Percentiles rank a stretch among this genome's conserved stretches.
phyloP scores from a whole-genome alignment of 2,888 invertebrate genomes.

The Pardosa pseudoannulata region DNA sequence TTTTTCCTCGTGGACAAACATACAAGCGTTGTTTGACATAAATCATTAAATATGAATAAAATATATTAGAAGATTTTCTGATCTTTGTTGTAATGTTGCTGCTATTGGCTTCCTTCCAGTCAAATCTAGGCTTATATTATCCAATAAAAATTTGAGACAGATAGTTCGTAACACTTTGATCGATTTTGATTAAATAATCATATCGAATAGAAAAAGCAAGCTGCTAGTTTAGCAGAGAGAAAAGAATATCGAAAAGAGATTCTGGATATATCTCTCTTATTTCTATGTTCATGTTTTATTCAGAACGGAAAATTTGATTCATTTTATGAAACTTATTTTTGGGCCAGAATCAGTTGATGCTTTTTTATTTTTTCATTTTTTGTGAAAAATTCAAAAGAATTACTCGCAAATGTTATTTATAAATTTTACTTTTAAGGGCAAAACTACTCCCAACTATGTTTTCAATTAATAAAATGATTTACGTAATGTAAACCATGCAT shows the following conservation, averaged over 20 bases:
- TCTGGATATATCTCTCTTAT: too few relatives aligned
- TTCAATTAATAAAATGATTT: too few relatives aligned
- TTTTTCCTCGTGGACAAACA: background rate
- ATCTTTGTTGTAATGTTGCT: background rate
- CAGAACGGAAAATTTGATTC: background rate
- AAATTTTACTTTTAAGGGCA: too few relatives aligned
- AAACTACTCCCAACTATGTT: too few relatives aligned
- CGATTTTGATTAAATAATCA: background rate
- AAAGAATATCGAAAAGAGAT: background rate
- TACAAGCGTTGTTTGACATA: background rate
- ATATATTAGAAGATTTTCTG: background rate
- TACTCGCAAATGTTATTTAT: too few relatives aligned
- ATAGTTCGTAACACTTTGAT: background rate
- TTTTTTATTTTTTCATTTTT: too few relatives aligned
- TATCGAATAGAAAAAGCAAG: background rate
- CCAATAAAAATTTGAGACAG: background rate
- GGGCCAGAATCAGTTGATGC: too few relatives aligned
- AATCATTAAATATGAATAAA: slow-evolving; percentile 11
- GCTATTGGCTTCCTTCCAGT: background rate
- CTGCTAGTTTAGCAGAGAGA: background rate
- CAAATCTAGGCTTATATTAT: background rate
- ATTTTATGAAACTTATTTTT: background rate
- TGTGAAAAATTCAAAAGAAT: too few relatives aligned
- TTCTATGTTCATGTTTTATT: too few relatives aligned
- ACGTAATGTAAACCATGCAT: too few relatives aligned